phyloP scores from a whole-genome alignment of 1,140 invertebrate species.

The Drosophila ogumai region DNA sequence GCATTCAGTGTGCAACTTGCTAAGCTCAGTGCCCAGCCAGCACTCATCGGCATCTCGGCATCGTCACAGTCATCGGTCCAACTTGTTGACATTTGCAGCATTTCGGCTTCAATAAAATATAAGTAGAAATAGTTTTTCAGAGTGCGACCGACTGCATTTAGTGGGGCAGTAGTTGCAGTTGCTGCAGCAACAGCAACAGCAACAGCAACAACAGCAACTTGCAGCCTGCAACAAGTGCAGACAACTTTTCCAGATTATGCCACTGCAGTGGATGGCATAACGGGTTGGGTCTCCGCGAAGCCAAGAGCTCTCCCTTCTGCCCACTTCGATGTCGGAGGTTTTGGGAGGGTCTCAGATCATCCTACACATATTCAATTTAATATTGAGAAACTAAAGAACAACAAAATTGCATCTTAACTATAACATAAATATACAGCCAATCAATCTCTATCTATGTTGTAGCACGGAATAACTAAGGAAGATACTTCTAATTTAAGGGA shows the following conservation, averaged over 20 bases:
- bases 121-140: conserved; percentile 74
- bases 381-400: not conserved
- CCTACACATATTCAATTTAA: not conserved
- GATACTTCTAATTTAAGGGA: not conserved
- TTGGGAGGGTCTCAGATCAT: conserved; percentile 7
- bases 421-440: not conserved
- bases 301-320: conserved; percentile 7
- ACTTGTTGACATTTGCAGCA: conserved; percentile 82
- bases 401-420: too few relatives aligned
- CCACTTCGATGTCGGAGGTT: not conserved
- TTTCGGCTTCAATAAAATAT: conserved; percentile 71
- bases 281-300: conserved; percentile 34
- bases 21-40: conserved; percentile 29
- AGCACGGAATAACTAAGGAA: not conserved
- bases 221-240: conserved; percentile 70
- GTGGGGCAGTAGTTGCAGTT: conserved; percentile 59
- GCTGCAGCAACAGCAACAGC: conserved; percentile 12
- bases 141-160: conserved; percentile 58
- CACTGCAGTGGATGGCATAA: conserved; percentile 42
- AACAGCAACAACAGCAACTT: not conserved
- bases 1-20: conserved; percentile 12
- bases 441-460: not conserved
- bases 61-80: conserved; percentile 54
- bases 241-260: conserved; percentile 52
- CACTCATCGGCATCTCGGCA: conserved; percentile 62